Conservation (phyloP, 2,888 invertebrate species). For the Drosophila borborema region DNA sequence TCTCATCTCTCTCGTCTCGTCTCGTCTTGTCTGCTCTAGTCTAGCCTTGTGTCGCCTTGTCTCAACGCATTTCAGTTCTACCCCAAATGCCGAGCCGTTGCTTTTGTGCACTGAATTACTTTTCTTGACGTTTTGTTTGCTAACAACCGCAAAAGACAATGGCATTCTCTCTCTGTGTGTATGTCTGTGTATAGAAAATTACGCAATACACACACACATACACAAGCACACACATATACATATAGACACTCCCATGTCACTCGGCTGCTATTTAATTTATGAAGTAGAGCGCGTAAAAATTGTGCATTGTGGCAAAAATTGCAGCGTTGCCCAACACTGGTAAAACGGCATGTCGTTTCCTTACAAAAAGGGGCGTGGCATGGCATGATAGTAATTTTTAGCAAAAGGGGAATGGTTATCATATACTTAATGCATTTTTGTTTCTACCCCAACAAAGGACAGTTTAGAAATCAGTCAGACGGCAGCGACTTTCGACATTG, state of each 20-base stretch:
- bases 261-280: conserved; percentile 78
- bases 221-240: conserved; percentile 12
- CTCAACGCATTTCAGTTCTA: conserved; percentile 9
- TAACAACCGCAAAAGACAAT: conserved; percentile 76
- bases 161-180: conserved; percentile 18
- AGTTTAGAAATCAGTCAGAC: conserved; percentile 72
- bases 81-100: conserved; percentile 22
- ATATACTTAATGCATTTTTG: conserved; percentile 66
- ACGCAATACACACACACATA: conserved; percentile 26
- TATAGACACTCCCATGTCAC: conserved; percentile 48
- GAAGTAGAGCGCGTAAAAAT: conserved; percentile 83
- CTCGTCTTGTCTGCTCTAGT: neutral
- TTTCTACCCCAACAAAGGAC: conserved; percentile 63
- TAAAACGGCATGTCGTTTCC: conserved; percentile 2
- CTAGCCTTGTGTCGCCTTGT: conserved; percentile 11
- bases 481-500: conserved; percentile 40
- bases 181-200: conserved; percentile 49
- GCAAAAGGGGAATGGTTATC: conserved; percentile 52
- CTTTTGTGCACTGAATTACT: conserved; percentile 74
- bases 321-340: conserved; percentile 49
- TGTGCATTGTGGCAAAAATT: conserved; percentile 76
- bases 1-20: neutral
- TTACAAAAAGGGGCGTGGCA: neutral
- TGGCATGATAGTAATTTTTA: neutral
- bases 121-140: conserved; percentile 78